Percentiles rank a stretch among this genome's conserved stretches.
Evolutionary conservation across 2,888 invertebrate species (phyloP).

Genomic region (Macropis europaea): DNA sequence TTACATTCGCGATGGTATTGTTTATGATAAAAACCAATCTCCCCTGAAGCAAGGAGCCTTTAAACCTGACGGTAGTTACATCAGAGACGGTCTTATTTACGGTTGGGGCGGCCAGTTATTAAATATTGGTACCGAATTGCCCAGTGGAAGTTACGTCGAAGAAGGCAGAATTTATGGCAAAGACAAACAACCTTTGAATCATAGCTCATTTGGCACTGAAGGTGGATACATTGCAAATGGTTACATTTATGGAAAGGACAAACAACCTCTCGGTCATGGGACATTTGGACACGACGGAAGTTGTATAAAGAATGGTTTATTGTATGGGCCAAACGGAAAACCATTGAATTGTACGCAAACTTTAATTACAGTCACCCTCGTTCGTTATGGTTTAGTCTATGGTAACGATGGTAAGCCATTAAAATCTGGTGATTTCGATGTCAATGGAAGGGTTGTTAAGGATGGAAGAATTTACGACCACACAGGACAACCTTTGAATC

Average conservation of each 20-base stretch:
- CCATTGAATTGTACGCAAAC: slow-evolving; percentile 68
- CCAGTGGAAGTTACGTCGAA: slow-evolving; percentile 70
- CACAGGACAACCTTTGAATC: slow-evolving; percentile 68
- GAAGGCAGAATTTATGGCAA: slow-evolving; percentile 74
- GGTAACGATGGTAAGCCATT: slow-evolving; percentile 74
- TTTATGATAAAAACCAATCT: slow-evolving; percentile 69
- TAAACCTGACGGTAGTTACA: slow-evolving; percentile 73
- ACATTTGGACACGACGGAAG: slow-evolving; percentile 74
- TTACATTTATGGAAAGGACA: slow-evolving; percentile 71
- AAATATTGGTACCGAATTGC: slow-evolving; percentile 72
- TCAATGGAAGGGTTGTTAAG: slow-evolving; percentile 70
- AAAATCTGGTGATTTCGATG: slow-evolving; percentile 69
- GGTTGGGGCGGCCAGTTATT: slow-evolving; percentile 75
- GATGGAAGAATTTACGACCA: slow-evolving; percentile 73
- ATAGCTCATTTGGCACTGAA: slow-evolving; percentile 72
- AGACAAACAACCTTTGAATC: slow-evolving; percentile 72
- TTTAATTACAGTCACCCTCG: slow-evolving; percentile 67
- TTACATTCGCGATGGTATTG: slow-evolving; percentile 73
- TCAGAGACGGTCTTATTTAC: slow-evolving; percentile 74
- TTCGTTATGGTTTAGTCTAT: slow-evolving; percentile 74
- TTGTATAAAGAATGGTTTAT: slow-evolving; percentile 72
- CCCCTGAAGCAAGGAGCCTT: slow-evolving; percentile 75
- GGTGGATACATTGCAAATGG: slow-evolving; percentile 74
- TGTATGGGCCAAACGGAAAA: slow-evolving; percentile 69
- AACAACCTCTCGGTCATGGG: slow-evolving; percentile 69